These are phyloP conservation scores for Oncorhynchus gorbuscha DNA, from an alignment of 2,113 vertebrate genomes.

Conservation along the genomic window DNA sequence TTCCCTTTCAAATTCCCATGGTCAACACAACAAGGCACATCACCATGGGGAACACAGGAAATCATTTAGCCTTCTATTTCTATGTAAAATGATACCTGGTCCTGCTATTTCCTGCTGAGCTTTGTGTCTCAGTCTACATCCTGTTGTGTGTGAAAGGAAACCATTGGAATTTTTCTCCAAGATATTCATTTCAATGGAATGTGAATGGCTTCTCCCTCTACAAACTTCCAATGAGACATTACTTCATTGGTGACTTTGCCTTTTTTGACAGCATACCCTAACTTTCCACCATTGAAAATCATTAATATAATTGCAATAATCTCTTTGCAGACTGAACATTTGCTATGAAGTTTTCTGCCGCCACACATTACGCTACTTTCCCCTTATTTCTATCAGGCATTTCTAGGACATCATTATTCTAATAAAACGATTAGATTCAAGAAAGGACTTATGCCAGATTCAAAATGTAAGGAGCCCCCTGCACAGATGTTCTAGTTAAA, in stretches of 20 bases:
- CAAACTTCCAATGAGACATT: conserved; percentile 37
- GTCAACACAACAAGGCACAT: too few relatives aligned
- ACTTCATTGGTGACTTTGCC: conserved; percentile 52
- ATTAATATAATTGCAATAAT: too few relatives aligned
- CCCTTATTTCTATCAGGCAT: too few relatives aligned
- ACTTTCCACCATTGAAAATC: too few relatives aligned
- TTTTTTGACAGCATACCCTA: conserved; percentile 36
- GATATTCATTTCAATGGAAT: conserved; percentile 54
- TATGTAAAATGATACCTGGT: conserved; percentile 24
- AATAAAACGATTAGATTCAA: too few relatives aligned
- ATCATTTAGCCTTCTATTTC: conserved; percentile 26
- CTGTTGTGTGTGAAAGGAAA: conserved; percentile 60
- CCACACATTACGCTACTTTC: neutral
- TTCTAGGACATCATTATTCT: too few relatives aligned
- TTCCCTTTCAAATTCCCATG: neutral
- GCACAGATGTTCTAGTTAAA: neutral
- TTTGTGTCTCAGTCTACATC: conserved; percentile 17
- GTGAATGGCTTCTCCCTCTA: conserved; percentile 33
- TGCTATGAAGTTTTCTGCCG: conserved; percentile 40
- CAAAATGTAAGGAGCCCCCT: neutral
- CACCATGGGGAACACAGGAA: conserved; percentile 2
- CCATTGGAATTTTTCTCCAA: conserved; percentile 40
- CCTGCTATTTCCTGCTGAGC: conserved; percentile 59
- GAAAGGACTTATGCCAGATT: too few relatives aligned
- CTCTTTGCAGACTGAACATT: too few relatives aligned